A percentile compares a stretch with the other conserved stretches of the same genome.
Evolutionary conservation across 2,888 invertebrate species (phyloP).

Genomic region (Scaptomyza parva): DNA sequence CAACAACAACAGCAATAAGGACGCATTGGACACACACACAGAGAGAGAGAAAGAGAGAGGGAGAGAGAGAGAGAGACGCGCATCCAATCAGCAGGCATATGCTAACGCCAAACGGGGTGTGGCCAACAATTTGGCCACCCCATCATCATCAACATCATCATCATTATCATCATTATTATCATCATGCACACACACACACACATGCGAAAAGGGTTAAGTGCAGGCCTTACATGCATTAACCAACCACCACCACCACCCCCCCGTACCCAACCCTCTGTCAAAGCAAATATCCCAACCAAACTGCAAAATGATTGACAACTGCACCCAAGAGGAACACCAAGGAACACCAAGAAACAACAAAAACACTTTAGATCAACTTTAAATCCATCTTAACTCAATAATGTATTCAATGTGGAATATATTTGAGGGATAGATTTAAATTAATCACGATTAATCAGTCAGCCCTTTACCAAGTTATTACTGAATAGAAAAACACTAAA

Average conservation of each 20-base stretch:
- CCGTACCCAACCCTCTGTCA: slow-evolving; percentile 1
- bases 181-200: neutral
- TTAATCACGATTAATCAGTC: too few relatives aligned
- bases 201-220: slow-evolving; percentile 30
- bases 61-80: slow-evolving; percentile 33
- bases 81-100: slow-evolving; percentile 71
- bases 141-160: neutral
- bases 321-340: slow-evolving; percentile 25
- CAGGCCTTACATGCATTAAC: slow-evolving; percentile 15
- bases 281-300: neutral
- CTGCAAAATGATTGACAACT: slow-evolving; percentile 56
- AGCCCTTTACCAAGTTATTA: too few relatives aligned
- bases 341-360: neutral
- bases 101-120: slow-evolving; percentile 63
- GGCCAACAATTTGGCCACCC: slow-evolving; percentile 62
- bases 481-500: too few relatives aligned
- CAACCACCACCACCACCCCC: neutral
- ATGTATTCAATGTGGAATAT: too few relatives aligned
- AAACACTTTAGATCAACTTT: too few relatives aligned
- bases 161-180: slow-evolving; percentile 1
- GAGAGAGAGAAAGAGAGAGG: too few relatives aligned
- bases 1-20: slow-evolving; percentile 16
- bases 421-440: too few relatives aligned
- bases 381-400: too few relatives aligned
- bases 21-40: slow-evolving; percentile 36